Evolutionary conservation across 2,888 invertebrate species (phyloP), one percentile per base, ranked within the genome.

Genomic region (Mythimna impura): DNA sequence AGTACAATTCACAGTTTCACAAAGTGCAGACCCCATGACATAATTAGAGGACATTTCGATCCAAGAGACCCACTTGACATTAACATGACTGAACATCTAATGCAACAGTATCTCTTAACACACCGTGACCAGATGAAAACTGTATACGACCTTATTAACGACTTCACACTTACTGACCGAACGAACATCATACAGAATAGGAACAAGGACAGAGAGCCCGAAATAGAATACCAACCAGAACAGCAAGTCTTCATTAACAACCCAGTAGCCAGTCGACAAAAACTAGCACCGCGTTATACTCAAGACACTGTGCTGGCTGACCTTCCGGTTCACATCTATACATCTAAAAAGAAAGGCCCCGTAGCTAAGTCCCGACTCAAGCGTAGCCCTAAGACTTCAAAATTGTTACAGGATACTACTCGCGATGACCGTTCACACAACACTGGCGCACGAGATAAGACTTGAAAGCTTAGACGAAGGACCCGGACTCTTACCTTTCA

Each of bases 1-100:
- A 64, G 50, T 14, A 52, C 64, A 20, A 20, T 71, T 17, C 66
- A 72, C 20, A 63, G 67, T 50, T 72, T 62, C n/a, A 66, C 71
- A 10, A 63, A 63, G 14, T 63, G 67, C 7, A 47, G 34, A 60
- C 67, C 67, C 1, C 34, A 22, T 50, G 60, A 67, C 34, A 50
- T 67, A 50, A 12, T 60, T 9, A 67, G 22, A 43, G 66, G 71
- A 66, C 71, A 71, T 30, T 73, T 73, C 36, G 63, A 68, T 14
- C 68, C 40, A 12, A 55, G 72, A 36, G 72, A 67, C n/a, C 25
- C 63, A 3, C 34, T 63, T n/a, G 62, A 73, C 10, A 14, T 72
- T 57, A 47, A 47, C 43, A 40, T 66, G 30, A 54, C 61, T 17
- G 61, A 66, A 62, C 55, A 55, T 22, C n/a, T 70, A 2, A 55